These are phyloP conservation scores for Cantharis rufa DNA, from an alignment of 2,888 invertebrate species.

Conservation along the genomic window DNA sequence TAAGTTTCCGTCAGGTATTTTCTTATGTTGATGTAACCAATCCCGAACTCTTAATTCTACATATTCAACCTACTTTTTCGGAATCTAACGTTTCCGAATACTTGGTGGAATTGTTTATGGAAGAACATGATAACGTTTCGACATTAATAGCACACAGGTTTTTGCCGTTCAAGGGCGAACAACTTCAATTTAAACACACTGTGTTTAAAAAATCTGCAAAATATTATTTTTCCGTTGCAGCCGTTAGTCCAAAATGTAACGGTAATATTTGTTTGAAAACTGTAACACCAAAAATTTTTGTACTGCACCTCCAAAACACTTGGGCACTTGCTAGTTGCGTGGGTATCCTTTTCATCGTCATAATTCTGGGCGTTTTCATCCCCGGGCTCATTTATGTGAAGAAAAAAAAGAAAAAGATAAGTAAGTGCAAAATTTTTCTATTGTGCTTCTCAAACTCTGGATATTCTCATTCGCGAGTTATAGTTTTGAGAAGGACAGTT, in stretches of 20 bases:
- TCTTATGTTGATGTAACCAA: slow-evolving; percentile 49
- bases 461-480: too few relatives aligned
- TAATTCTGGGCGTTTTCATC: background rate
- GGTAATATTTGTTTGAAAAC: slow-evolving; percentile 46
- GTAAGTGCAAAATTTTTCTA: background rate
- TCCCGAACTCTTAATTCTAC: slow-evolving; percentile 39
- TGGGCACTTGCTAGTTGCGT: background rate
- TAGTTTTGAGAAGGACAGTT: too few relatives aligned
- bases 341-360: background rate
- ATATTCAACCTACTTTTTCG: slow-evolving; percentile 47
- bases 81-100: slow-evolving; percentile 47
- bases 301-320: slow-evolving; percentile 41
- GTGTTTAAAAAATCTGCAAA: slow-evolving; percentile 44
- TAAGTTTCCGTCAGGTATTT: slow-evolving; percentile 35
- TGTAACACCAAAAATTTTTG: slow-evolving; percentile 48
- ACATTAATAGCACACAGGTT: slow-evolving; percentile 20
- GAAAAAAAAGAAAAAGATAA: background rate
- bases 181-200: slow-evolving; percentile 38
- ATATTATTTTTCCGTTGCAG: slow-evolving; percentile 49
- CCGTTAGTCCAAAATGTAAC: slow-evolving; percentile 45
- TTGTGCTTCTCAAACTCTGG: too few relatives aligned
- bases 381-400: background rate
- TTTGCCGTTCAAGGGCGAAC: slow-evolving; percentile 17
- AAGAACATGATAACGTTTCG: slow-evolving; percentile 38
- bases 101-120: slow-evolving; percentile 47